Evolutionary conservation across 2,888 invertebrate species (phyloP).

Genomic region (Agrotis ipsilon): DNA sequence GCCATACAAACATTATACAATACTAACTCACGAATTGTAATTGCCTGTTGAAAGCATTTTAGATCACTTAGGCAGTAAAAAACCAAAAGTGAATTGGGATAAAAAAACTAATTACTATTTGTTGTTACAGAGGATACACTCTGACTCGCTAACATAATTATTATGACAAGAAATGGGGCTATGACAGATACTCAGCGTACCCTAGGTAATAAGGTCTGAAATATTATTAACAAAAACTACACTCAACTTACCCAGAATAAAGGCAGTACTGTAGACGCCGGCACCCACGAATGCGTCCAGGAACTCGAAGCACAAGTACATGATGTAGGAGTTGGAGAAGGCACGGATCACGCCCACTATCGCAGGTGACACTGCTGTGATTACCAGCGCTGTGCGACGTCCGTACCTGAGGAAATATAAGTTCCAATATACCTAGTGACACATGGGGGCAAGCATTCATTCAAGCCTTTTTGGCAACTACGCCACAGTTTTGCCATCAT

Average conservation of each 20-base stretch:
- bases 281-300: slow-evolving; percentile 81
- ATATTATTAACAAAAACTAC: too few species aligned
- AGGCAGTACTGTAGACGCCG: slow-evolving; percentile 84
- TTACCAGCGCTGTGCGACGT: slow-evolving; percentile 90
- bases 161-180: too few species aligned
- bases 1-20: neutral
- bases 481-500: too few species aligned
- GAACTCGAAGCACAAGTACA: slow-evolving; percentile 81
- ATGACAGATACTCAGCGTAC: too few species aligned
- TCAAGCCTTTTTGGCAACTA: too few species aligned
- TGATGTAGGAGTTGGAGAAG: slow-evolving; percentile 75
- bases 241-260: slow-evolving; percentile 85
- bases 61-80: neutral
- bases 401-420: slow-evolving; percentile 84
- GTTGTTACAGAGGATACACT: too few species aligned
- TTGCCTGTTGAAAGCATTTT: neutral
- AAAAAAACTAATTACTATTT: too few species aligned
- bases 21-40: neutral
- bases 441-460: too few species aligned
- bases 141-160: too few species aligned
- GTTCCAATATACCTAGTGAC: too few species aligned
- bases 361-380: slow-evolving; percentile 89
- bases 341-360: slow-evolving; percentile 87
- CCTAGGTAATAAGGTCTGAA: too few species aligned
- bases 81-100: too few species aligned